Conservation (phyloP, 2,113 vertebrate genomes). For the Dinomys branickii region DNA sequence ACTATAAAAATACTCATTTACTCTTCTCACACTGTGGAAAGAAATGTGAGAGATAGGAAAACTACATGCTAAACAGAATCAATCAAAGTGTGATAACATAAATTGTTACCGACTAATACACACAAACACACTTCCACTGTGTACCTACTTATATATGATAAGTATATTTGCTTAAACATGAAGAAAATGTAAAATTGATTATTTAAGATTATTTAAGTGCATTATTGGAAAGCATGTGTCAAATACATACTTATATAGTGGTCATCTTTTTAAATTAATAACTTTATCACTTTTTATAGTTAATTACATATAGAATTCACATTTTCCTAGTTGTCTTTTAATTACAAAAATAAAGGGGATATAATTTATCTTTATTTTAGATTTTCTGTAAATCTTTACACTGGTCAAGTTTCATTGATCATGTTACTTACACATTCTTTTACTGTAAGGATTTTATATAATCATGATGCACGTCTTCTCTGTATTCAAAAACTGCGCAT, state of each 20-base stretch:
- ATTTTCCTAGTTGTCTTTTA: constrained; percentile 26
- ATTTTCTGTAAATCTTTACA: constrained; percentile 28
- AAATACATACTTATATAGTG: neutral
- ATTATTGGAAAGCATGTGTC: neutral
- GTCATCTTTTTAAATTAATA: neutral
- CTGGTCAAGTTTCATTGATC: neutral
- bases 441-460: constrained; percentile 40
- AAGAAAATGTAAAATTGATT: neutral
- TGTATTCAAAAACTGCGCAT: neutral
- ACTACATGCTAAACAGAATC: neutral
- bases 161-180: neutral
- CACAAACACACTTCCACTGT: rapidly evolving
- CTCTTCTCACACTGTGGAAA: neutral
- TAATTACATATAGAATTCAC: neutral
- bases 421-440: constrained; percentile 51
- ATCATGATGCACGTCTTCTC: neutral
- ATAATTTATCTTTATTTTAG: constrained; percentile 33
- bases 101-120: neutral
- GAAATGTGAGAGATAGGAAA: neutral
- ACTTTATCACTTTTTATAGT: neutral
- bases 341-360: constrained; percentile 27
- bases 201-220: neutral
- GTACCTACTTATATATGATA: neutral
- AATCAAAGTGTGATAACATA: neutral
- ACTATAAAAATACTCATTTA: neutral